Base-by-base conservation (phyloP, 2,797 vertebrate species). In the Hyperoplus lanceolatus region DNA sequence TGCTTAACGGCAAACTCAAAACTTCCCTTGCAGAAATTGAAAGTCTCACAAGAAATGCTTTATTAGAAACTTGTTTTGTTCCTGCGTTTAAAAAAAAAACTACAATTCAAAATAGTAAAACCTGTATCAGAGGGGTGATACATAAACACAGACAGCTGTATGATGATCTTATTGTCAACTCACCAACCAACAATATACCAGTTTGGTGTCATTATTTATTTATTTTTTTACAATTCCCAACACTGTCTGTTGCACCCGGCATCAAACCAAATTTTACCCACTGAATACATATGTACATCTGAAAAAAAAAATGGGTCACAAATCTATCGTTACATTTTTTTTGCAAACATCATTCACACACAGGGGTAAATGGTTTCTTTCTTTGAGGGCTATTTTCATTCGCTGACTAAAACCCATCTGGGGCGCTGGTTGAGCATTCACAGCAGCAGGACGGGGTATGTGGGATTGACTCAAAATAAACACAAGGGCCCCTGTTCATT, bases 391-490 rank as follows among this genome's bases (percentile, higher is more conserved):
- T 56, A 49, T 70, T 70, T 72, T 54, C 51, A 29, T 41, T 38
- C 51, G 56, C 78, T 73, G 63, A 69, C 46, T 69, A 56, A 58
- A 50, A 13, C 70, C 51, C 70, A 68, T 67, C 55, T 41, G 36
- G 18, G 16, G 58, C 11, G 6, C 60, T 63, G n/a, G 38, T 66
- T 29, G 51, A 73, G 61, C 21, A 3, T 63, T 68, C n/a, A 43
- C 58, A 55, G 36, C 70, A 53, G 51, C 14, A 42, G 41, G 55
- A 12, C 13, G 1, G 8, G 16, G 38, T 48, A 39, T 66, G 13
- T 73, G 51, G 61, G 56, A 72, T 6, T 63, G 67, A 73, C 54
- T 76, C 11, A 59, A 43, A 66, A 49, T 63, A 63, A 65, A 65
- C 59, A 64, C 36, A 73, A 43, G 48, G 12, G 12, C 70, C 41